Conservation (phyloP, 2,113 vertebrate genomes). For the Chloropsis hardwickii region DNA sequence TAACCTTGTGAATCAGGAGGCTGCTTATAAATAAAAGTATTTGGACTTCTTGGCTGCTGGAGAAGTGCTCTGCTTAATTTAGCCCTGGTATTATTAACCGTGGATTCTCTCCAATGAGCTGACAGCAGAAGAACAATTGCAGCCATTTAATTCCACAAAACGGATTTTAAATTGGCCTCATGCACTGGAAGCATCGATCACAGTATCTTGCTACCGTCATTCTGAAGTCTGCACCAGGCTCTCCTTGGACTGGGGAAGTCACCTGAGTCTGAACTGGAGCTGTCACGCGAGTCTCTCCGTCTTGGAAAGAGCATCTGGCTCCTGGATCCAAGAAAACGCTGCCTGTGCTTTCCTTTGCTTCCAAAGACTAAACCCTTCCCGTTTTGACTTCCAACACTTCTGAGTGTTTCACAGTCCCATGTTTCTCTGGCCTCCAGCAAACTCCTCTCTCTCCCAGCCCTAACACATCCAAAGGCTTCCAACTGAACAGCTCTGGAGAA, state of each 20-base stretch:
- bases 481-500: not conserved
- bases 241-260: not conserved
- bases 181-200: not conserved
- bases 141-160: conserved; percentile 6
- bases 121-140: conserved; percentile 17
- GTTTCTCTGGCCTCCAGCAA: not conserved
- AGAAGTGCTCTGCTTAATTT: conserved; percentile 15
- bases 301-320: not conserved
- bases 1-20: not conserved
- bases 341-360: not conserved
- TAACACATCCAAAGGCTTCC: not conserved
- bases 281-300: accelerated
- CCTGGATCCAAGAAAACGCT: not conserved
- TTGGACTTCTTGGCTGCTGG: not conserved
- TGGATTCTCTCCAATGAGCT: not conserved
- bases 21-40: not conserved
- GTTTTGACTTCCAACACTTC: accelerated
- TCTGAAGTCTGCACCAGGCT: not conserved
- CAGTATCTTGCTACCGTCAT: not conserved
- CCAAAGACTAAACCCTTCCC: not conserved
- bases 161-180: not conserved
- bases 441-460: not conserved
- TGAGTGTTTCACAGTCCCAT: accelerated
- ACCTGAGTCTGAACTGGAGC: not conserved
- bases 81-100: not conserved